Conservation (phyloP, 1,140 invertebrate genomes). For the Anastrepha ludens region DNA sequence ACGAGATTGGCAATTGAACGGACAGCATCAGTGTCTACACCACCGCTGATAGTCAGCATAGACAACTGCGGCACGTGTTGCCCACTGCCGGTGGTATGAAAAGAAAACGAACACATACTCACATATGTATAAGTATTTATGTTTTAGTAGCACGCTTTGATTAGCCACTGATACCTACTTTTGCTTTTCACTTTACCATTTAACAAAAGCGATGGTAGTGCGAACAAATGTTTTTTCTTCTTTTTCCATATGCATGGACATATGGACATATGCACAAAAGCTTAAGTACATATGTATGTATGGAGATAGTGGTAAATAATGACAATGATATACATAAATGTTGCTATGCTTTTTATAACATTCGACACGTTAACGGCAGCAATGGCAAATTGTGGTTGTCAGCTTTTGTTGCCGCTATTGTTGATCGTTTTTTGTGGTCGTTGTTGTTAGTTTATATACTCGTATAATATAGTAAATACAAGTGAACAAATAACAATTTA, state of each 20-base stretch:
- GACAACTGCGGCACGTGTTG: slow-evolving; percentile 5
- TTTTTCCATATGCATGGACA: background rate
- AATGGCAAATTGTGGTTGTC: slow-evolving; percentile 47
- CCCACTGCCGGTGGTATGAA: background rate
- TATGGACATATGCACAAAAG: background rate
- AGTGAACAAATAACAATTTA: slow-evolving; percentile 28
- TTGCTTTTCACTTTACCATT: slow-evolving; percentile 38
- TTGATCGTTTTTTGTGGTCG: background rate
- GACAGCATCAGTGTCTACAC: background rate
- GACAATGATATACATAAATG: background rate
- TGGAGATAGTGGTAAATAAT: background rate
- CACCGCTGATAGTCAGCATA: background rate
- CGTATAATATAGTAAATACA: too few relatives aligned
- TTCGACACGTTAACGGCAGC: slow-evolving; percentile 31
- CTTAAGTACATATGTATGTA: background rate
- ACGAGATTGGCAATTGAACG: background rate
- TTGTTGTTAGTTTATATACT: slow-evolving; percentile 3
- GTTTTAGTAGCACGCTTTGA: slow-evolving; percentile 22
- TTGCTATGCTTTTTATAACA: background rate
- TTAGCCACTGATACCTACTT: slow-evolving; percentile 8
- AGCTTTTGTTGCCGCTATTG: background rate
- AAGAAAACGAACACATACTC: background rate
- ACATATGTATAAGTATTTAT: background rate
- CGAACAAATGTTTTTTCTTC: too few relatives aligned
- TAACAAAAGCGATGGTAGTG: background rate